Conservation (phyloP, 2,888 invertebrate genomes). For the Apamea epomidion region DNA sequence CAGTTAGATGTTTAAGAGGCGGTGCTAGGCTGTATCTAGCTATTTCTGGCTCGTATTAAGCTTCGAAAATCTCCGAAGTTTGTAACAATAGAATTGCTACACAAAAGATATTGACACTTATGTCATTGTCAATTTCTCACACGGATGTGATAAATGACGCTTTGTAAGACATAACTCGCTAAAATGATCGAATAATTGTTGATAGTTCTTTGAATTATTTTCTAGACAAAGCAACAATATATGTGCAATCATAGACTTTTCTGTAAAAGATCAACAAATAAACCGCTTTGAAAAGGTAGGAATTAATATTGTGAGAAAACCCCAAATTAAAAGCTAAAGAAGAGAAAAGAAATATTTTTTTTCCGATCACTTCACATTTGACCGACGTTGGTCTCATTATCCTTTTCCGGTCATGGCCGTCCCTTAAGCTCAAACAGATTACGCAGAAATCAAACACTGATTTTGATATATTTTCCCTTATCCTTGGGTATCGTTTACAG, state of each 20-base stretch:
- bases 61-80: conserved; percentile 28
- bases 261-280: not conserved
- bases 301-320: not conserved
- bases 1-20: conserved; percentile 82
- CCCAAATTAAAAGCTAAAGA: not conserved
- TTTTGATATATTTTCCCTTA: conserved; percentile 65
- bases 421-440: conserved; percentile 69
- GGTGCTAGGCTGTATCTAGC: conserved; percentile 69
- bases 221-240: conserved; percentile 20
- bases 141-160: conserved; percentile 30
- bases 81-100: conserved; percentile 46
- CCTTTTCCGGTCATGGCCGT: conserved; percentile 60
- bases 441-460: conserved; percentile 67
- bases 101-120: conserved; percentile 51
- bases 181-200: conserved; percentile 39
- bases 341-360: not conserved
- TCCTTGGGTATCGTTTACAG: conserved; percentile 69
- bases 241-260: conserved; percentile 4
- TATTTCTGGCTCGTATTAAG: conserved; percentile 58
- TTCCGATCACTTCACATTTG: conserved; percentile 6
- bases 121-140: conserved; percentile 40
- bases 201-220: conserved; percentile 21
- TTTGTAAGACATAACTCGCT: conserved; percentile 33
- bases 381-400: conserved; percentile 55
- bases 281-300: not conserved